phyloP scores from a whole-genome alignment of 2,113 vertebrate species.

The Pontoporia blainvillei region DNA sequence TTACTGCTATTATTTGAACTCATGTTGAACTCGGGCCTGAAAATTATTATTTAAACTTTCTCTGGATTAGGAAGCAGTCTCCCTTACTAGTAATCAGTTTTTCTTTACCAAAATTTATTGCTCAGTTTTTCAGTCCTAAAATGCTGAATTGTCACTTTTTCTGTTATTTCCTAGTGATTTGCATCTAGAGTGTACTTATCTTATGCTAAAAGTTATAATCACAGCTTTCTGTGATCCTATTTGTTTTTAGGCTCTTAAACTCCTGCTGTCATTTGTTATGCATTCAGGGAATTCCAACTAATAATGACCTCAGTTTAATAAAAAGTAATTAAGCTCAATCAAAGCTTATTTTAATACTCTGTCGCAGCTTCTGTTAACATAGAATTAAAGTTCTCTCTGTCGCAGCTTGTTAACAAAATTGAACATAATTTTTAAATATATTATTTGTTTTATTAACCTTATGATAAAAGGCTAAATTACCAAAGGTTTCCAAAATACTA shows the following conservation, averaged over 20 bases:
- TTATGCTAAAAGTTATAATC: neutral
- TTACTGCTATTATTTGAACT: neutral
- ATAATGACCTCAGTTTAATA: neutral
- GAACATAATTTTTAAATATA: neutral
- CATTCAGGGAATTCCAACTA: neutral
- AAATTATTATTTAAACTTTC: neutral
- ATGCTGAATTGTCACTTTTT: neutral
- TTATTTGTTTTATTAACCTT: neutral
- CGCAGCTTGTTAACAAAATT: neutral
- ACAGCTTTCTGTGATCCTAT: neutral
- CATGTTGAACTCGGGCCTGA: neutral
- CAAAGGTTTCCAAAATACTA: neutral
- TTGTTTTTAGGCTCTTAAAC: neutral
- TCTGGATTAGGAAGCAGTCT: neutral
- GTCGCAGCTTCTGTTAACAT: neutral
- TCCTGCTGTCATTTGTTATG: neutral
- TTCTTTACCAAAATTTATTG: neutral
- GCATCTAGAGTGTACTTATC: neutral
- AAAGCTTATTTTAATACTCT: neutral
- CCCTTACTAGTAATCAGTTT: neutral
- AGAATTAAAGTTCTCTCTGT: neutral
- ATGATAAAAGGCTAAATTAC: neutral
- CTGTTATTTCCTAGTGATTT: neutral
- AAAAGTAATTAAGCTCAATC: neutral
- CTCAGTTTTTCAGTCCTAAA: neutral